Conservation (phyloP, 2,113 vertebrate genomes). For the Megaceryle torquata region DNA sequence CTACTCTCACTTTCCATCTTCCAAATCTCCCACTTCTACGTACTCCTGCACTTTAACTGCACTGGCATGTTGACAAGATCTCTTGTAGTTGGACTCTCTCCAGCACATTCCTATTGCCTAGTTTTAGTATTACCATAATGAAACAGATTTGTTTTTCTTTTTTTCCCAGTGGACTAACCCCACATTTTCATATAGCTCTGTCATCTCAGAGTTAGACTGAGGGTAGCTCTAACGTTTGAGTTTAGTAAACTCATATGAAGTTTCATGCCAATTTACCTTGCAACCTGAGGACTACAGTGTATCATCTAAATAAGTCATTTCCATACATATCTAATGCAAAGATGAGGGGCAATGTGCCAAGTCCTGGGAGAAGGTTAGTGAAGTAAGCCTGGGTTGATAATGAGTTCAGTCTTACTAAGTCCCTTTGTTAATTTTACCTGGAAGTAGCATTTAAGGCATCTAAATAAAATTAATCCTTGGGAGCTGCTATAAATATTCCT, state of each 20-base stretch:
- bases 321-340: not conserved
- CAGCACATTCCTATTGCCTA: not conserved
- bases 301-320: not conserved
- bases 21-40: not conserved
- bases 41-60: not conserved
- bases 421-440: not conserved
- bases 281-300: accelerated
- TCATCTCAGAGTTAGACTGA: not conserved
- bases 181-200: not conserved
- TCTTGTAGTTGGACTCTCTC: not conserved
- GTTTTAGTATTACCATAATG: not conserved
- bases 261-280: not conserved
- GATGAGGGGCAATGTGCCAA: not conserved
- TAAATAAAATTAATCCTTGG: not conserved
- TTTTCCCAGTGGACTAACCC: not conserved
- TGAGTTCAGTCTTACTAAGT: not conserved
- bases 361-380: not conserved
- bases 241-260: not conserved
- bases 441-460: not conserved
- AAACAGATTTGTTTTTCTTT: not conserved
- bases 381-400: not conserved
- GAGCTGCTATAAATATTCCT: conserved; percentile 15
- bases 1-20: not conserved
- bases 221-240: not conserved
- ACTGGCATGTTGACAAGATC: not conserved